Percentiles rank a stretch among this genome's conserved stretches.
Conservation (phyloP, 2,888 invertebrate species). For the Phoenoteleia sp. region DNA sequence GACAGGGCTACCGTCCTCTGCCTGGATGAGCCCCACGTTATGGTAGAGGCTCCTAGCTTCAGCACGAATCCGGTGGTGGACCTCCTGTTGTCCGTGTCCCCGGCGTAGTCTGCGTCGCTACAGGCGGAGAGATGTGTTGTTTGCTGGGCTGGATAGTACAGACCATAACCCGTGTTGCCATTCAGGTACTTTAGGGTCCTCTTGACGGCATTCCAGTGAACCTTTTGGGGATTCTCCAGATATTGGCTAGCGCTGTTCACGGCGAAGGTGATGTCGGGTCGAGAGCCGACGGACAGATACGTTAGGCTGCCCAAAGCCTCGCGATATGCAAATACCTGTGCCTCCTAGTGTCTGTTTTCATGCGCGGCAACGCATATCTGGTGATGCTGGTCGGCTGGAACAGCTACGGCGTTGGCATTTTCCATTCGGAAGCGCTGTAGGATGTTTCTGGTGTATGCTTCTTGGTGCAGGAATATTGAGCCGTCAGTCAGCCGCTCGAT, state of each 20-base stretch:
- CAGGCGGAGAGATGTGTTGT: background rate
- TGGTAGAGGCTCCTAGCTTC: background rate
- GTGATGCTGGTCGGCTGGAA: background rate
- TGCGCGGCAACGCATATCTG: background rate
- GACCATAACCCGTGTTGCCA: slow-evolving; percentile 42
- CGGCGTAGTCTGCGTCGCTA: background rate
- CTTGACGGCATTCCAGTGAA: slow-evolving; percentile 68
- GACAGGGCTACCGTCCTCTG: background rate
- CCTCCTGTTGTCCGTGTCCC: background rate
- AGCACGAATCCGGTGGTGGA: background rate
- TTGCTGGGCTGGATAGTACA: slow-evolving; percentile 10
- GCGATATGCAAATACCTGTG: slow-evolving; percentile 27
- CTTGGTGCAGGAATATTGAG: slow-evolving; percentile 46
- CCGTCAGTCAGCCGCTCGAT: background rate
- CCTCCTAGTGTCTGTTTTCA: background rate
- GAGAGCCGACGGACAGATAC: slow-evolving; percentile 49
- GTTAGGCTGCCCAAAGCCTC: slow-evolving; percentile 64
- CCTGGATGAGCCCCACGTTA: background rate
- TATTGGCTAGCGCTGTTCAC: slow-evolving; percentile 4
- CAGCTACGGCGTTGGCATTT: slow-evolving; percentile 19
- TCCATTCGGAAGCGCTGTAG: slow-evolving; percentile 40
- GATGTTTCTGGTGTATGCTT: slow-evolving; percentile 23
- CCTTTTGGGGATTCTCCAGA: slow-evolving; percentile 34
- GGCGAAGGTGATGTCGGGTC: slow-evolving; percentile 63
- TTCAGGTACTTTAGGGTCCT: slow-evolving; percentile 65